Evolutionary conservation across 1,140 invertebrate species (phyloP), one percentile per base, ranked within the genome.

Genomic region (Trachymyrmex cornetzi): DNA sequence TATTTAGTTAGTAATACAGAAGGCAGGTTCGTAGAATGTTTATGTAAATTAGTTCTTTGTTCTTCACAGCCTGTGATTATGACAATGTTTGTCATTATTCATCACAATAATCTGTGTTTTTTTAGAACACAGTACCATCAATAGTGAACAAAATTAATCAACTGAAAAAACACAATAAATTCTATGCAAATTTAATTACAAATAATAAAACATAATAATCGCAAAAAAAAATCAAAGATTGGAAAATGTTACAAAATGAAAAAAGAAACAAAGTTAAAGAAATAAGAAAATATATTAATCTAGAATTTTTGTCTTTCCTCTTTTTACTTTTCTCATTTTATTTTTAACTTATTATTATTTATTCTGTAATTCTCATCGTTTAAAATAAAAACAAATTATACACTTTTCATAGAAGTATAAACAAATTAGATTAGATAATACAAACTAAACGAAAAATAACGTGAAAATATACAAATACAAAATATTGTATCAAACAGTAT

Each of bases 1-100:
- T 92, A 89, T 12, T 86, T 90, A 27, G 85, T 74, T 57, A 93
- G 82, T 75, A 89, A 86, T 66, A 91, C 87, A 55, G 82, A 74
- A 63, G 80, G 44, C n/a, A 75, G 55, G 38, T 48, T 84, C 69
- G 14, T 30, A 75, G 69, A 74, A 63, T 74, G 24, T 75, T 61
- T 84, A 11, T 50, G 69, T 84, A 63, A 74, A 84, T 61, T 84
- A 84, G 34, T 75, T 55, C 80, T 71, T 84, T 57, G 55, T 81
- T 74, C 59, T n/a, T 84, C 80, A 84, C 80, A 84, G 80, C 80
- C 80, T 74, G 24, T 74, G 69, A 63, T 84, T 74, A 61, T 74
- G 80, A 84, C 55, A 75, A 82, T 24, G 5, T 61, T 50, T 75
- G 24, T 50, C 69, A 27, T 84, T 84, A 84, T 16, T 74, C 55